Evolutionary conservation across 2,888 invertebrate genomes (phyloP).

Genomic region (Leistus spinibarbis): DNA sequence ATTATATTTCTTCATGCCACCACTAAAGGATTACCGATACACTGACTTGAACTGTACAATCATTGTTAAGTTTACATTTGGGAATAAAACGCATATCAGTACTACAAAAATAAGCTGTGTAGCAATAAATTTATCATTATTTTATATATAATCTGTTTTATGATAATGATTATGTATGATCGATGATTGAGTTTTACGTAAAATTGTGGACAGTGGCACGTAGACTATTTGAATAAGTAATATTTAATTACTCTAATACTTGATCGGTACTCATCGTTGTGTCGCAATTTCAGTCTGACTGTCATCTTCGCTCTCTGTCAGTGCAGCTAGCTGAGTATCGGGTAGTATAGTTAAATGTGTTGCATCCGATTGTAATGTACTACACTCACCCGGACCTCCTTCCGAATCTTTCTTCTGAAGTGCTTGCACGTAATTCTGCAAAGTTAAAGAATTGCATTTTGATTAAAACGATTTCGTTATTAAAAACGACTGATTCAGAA

Average conservation of each 20-base stretch:
- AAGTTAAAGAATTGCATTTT: neutral
- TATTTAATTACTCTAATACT: constrained; percentile 2
- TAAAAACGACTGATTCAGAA: neutral
- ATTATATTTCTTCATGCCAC: neutral
- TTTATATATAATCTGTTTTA: constrained; percentile 7
- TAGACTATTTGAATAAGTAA: neutral
- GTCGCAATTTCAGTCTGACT: constrained; percentile 52
- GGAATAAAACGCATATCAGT: constrained; percentile 8
- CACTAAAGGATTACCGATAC: neutral
- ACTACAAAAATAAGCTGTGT: constrained; percentile 36
- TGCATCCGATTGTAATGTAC: constrained; percentile 77
- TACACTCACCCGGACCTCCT: constrained; percentile 65
- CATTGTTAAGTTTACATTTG: neutral
- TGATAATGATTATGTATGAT: constrained; percentile 11
- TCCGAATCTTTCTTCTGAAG: constrained; percentile 75
- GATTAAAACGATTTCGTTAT: neutral
- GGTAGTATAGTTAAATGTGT: constrained; percentile 79
- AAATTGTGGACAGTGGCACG: constrained; percentile 29
- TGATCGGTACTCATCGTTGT: constrained; percentile 47
- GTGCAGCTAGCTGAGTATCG: constrained; percentile 64
- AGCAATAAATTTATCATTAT: constrained; percentile 8
- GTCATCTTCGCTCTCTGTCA: constrained; percentile 68
- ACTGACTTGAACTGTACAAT: constrained; percentile 7
- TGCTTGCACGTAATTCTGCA: constrained; percentile 80
- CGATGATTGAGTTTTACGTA: neutral